phyloP scores from a whole-genome alignment of 2,888 invertebrate species.

The Matsumyia berberina region DNA sequence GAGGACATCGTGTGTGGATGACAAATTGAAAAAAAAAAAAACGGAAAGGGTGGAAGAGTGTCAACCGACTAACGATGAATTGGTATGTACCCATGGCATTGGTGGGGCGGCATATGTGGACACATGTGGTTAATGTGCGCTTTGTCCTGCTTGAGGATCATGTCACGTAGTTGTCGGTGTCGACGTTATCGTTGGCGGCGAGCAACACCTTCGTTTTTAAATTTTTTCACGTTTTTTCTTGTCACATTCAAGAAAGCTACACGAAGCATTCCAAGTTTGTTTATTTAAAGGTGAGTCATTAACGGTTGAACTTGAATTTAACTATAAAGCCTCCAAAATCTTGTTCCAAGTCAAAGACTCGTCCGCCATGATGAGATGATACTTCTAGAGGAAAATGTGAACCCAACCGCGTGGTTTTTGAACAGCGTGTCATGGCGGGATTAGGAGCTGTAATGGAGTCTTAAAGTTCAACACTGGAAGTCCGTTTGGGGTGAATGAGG shows the following conservation, averaged over 20 bases:
- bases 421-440: too few species aligned
- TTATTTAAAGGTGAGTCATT: neutral
- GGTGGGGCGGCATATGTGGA: constrained; percentile 40
- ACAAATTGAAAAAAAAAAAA: constrained; percentile 57
- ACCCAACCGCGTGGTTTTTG: too few species aligned
- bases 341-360: too few species aligned
- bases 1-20: constrained; percentile 56
- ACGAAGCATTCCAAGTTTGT: constrained; percentile 39
- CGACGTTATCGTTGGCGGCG: constrained; percentile 58
- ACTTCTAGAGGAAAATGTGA: too few species aligned
- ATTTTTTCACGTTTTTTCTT: constrained; percentile 27
- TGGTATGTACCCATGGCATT: constrained; percentile 33
- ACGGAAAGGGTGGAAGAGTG: constrained; percentile 24
- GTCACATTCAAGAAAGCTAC: constrained; percentile 4
- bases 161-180: constrained; percentile 69
- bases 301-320: neutral
- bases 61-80: constrained; percentile 50
- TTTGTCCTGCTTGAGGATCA: constrained; percentile 74
- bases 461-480: too few species aligned
- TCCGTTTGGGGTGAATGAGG: too few species aligned
- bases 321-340: too few species aligned
- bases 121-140: constrained; percentile 55
- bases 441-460: too few species aligned
- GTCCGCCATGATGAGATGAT: too few species aligned
- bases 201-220: constrained; percentile 55